These are phyloP conservation scores for Megaustenia siamemsis DNA, from an alignment of 2,888 invertebrate genomes.

Conservation along the genomic window DNA sequence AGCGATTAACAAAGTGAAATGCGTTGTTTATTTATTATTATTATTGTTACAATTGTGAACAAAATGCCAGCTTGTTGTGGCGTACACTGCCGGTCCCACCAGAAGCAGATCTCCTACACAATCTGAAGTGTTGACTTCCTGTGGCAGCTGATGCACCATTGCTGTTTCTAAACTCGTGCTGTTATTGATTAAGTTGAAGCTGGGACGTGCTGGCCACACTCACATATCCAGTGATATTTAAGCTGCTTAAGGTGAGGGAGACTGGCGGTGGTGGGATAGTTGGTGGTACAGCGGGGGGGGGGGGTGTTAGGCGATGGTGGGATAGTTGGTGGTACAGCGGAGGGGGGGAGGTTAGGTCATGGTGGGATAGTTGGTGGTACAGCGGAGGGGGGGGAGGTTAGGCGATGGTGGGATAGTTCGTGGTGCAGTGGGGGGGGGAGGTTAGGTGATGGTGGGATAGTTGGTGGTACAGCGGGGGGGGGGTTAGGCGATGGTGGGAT, in stretches of 20 bases:
- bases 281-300: no score
- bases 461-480: neutral
- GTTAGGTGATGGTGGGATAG: no score
- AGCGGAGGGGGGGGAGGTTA: no score
- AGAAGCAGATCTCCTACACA: conserved; percentile 18
- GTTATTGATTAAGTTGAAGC: conserved; percentile 29
- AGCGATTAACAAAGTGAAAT: no score
- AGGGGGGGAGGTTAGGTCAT: neutral
- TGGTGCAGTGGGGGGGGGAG: no score
- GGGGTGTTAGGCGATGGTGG: neutral
- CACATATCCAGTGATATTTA: conserved; percentile 31
- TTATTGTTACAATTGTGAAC: conserved; percentile 6
- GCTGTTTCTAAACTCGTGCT: conserved; percentile 13
- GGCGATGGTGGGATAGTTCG: no score
- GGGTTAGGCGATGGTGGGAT: neutral
- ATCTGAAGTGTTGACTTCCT: conserved; percentile 6
- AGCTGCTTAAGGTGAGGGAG: neutral
- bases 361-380: neutral
- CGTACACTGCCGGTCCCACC: conserved; percentile 4
- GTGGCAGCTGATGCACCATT: conserved; percentile 42
- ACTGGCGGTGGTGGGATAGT: neutral
- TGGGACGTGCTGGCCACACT: neutral
- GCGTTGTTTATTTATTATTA: no score
- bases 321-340: neutral
- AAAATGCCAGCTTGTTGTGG: neutral